Evolutionary conservation across 2,888 invertebrate species (phyloP).

Genomic region (Cetonia aurata): DNA sequence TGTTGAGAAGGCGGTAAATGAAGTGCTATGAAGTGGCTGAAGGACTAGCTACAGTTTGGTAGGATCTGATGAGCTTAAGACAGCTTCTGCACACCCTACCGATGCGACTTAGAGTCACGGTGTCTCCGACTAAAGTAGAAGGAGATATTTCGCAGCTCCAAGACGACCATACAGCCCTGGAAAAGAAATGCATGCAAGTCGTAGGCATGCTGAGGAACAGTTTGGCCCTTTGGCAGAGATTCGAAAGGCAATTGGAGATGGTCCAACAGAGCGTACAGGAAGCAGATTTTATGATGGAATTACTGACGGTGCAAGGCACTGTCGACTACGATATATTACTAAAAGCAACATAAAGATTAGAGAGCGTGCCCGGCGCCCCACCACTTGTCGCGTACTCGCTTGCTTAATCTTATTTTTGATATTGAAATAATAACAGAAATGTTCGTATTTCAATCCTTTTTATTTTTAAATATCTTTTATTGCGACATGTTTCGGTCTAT

Average conservation of each 20-base stretch:
- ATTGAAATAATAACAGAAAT: no score
- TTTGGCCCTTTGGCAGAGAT: slow-evolving; percentile 80
- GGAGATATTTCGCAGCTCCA: slow-evolving; percentile 81
- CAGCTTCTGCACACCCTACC: slow-evolving; percentile 85
- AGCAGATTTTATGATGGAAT: slow-evolving; percentile 89
- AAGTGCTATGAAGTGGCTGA: slow-evolving; percentile 79
- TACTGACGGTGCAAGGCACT: slow-evolving; percentile 85
- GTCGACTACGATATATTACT: slow-evolving; percentile 86
- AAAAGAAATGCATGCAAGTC: slow-evolving; percentile 41
- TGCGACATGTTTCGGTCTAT: no score
- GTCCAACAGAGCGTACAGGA: slow-evolving; percentile 87
- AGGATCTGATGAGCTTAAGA: slow-evolving; percentile 80
- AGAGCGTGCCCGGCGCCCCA: no score
- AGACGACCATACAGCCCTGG: slow-evolving; percentile 76
- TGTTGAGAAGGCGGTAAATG: slow-evolving; percentile 81
- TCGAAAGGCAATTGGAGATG: slow-evolving; percentile 82
- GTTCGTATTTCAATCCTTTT: no score
- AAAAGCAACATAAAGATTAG: slow-evolving; percentile 86
- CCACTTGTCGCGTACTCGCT: no score
- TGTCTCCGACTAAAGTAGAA: slow-evolving; percentile 83
- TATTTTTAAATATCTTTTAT: no score
- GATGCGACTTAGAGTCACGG: slow-evolving; percentile 79
- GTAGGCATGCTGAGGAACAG: slow-evolving; percentile 60
- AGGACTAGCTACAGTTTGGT: slow-evolving; percentile 80
- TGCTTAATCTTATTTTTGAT: no score